A percentile compares a stretch with the other conserved stretches of the same genome.
phyloP scores from a whole-genome alignment of 1,140 invertebrate genomes.

The Tetramorium simillimum region DNA sequence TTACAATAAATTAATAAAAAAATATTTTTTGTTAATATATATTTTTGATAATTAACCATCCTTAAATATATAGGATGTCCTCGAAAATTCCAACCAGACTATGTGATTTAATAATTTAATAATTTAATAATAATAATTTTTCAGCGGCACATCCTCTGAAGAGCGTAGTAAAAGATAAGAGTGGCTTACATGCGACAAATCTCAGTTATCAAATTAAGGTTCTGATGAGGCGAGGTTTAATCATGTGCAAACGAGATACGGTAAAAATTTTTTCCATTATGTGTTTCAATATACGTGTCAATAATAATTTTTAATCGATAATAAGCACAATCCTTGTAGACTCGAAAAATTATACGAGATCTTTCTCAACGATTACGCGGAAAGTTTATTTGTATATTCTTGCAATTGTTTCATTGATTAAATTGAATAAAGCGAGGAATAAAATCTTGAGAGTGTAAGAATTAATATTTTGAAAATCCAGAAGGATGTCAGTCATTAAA shows the following conservation, averaged over 20 bases:
- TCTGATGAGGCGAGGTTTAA: conserved; percentile 88
- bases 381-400: background rate
- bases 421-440: background rate
- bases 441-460: no score
- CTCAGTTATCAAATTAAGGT: conserved; percentile 90
- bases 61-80: background rate
- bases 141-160: conserved; percentile 68
- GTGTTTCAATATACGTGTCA: background rate
- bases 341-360: background rate
- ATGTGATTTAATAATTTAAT: no score
- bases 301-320: background rate
- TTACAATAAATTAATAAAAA: no score
- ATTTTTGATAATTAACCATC: background rate
- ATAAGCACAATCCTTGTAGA: background rate
- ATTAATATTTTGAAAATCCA: background rate
- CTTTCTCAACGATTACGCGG: background rate
- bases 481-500: background rate
- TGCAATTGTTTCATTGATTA: background rate
- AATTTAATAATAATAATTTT: background rate
- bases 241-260: conserved; percentile 90
- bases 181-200: conserved; percentile 89
- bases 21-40: background rate
- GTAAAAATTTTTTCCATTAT: conserved; percentile 79
- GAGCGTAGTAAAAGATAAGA: conserved; percentile 10
- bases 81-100: no score